phyloP scores from a whole-genome alignment of 2,113 vertebrate species.

The Sula dactylatra region DNA sequence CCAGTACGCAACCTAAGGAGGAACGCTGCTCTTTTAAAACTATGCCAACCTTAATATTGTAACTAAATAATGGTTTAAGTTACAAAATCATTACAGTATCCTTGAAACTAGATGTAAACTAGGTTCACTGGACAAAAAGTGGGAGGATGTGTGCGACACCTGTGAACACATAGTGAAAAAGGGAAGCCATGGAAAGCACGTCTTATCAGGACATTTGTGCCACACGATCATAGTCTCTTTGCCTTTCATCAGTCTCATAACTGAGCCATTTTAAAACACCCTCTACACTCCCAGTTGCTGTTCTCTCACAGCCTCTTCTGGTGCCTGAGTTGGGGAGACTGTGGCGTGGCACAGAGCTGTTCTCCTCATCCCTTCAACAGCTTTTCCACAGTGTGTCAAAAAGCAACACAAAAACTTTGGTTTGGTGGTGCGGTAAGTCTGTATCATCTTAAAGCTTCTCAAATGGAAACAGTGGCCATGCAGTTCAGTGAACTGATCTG shows the following conservation, averaged over 20 bases:
- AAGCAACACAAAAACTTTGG: background rate
- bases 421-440: background rate
- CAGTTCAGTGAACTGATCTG: background rate
- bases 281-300: background rate
- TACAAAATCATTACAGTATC: background rate
- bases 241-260: background rate
- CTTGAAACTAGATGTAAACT: background rate
- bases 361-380: background rate
- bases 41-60: background rate
- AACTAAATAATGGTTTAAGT: background rate
- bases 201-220: background rate
- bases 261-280: background rate
- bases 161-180: background rate
- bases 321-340: background rate
- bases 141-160: fast-evolving
- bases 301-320: background rate
- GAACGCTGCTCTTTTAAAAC: background rate
- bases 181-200: background rate
- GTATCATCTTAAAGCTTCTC: background rate
- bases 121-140: background rate
- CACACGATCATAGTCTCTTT: background rate
- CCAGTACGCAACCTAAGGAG: background rate
- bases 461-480: fast-evolving
- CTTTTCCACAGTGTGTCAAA: background rate
- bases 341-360: background rate